Evolutionary conservation across 1,140 invertebrate species (phyloP).

Genomic region (Papilio xuthus): DNA sequence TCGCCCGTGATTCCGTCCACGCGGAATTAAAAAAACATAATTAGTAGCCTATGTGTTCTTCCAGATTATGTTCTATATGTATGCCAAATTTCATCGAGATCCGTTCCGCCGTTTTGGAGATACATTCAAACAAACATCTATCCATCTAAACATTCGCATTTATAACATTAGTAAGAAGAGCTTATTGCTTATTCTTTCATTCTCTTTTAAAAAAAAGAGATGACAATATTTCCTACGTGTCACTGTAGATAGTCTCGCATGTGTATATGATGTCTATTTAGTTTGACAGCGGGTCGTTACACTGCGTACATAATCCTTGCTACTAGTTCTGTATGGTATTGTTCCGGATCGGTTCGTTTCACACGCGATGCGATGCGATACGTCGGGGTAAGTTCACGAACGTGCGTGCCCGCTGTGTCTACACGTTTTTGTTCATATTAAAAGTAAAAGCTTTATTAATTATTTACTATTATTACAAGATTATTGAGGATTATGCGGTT

Average conservation of each 20-base stretch:
- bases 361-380: slow-evolving; percentile 41
- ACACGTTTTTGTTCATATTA: not conserved
- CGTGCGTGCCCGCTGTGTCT: slow-evolving; percentile 36
- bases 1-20: too few species aligned
- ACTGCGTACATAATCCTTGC: slow-evolving; percentile 8
- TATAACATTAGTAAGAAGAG: too few species aligned
- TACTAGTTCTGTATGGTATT: not conserved
- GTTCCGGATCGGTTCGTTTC: slow-evolving; percentile 44
- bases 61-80: too few species aligned
- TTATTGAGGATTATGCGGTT: not conserved
- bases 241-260: not conserved
- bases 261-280: not conserved
- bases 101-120: too few species aligned
- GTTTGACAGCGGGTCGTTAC: slow-evolving; percentile 20
- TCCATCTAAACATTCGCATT: too few species aligned
- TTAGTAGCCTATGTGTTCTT: too few species aligned
- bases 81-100: too few species aligned
- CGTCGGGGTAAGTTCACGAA: slow-evolving; percentile 47
- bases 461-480: not conserved
- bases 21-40: too few species aligned
- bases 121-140: too few species aligned
- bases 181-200: not conserved
- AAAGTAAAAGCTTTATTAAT: slow-evolving; percentile 13
- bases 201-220: not conserved
- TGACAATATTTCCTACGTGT: not conserved